Evolutionary conservation across 1,140 invertebrate species (phyloP).

Genomic region (Pteromalus puparum): DNA sequence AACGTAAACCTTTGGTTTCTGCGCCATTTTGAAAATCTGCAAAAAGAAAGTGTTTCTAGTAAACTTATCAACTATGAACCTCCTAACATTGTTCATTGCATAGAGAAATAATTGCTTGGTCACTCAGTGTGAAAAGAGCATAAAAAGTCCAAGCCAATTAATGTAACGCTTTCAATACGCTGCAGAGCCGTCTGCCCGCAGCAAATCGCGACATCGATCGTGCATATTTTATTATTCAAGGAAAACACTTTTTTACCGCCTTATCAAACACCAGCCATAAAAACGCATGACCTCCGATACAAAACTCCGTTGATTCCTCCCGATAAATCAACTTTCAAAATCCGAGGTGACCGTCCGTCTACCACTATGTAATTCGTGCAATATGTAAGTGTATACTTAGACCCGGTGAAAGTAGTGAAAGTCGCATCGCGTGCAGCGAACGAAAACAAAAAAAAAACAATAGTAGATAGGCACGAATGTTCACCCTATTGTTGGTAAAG

Average conservation of each 20-base stretch:
- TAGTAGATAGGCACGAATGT: not conserved
- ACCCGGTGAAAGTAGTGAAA: no score
- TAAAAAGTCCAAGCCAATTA: not conserved
- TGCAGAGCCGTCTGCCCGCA: no score
- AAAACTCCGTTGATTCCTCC: no score
- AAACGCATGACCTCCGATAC: not conserved
- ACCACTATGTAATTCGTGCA: no score
- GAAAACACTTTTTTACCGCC: not conserved
- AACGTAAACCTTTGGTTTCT: constrained; percentile 85
- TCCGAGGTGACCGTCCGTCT: no score
- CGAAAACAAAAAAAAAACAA: not conserved
- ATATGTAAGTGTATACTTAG: no score
- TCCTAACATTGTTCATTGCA: not conserved
- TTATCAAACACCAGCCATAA: not conserved
- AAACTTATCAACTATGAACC: not conserved
- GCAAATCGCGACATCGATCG: not conserved
- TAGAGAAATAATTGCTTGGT: not conserved
- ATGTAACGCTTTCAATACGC: not conserved
- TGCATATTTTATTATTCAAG: constrained; percentile 4
- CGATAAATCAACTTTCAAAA: no score
- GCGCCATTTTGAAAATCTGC: constrained; percentile 67
- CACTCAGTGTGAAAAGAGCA: not conserved
- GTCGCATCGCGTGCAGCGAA: no score
- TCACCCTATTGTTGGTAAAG: no score
- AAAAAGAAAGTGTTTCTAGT: not conserved